Evolutionary conservation across 2,888 invertebrate genomes (phyloP).

Genomic region (Meloe dianella): DNA sequence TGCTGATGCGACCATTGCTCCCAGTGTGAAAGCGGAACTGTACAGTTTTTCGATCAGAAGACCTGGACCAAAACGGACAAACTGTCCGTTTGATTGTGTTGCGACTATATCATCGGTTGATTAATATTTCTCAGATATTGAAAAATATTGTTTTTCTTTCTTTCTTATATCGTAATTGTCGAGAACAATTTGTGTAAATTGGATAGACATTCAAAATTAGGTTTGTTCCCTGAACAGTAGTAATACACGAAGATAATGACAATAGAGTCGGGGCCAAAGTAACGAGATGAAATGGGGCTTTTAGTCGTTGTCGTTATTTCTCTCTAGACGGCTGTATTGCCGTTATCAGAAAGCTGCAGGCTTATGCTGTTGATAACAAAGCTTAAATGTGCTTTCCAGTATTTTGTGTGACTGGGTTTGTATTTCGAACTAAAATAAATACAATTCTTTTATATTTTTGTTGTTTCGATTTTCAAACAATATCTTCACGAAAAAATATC

Average conservation of each 20-base stretch:
- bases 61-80: not conserved
- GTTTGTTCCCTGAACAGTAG: slow-evolving; percentile 31
- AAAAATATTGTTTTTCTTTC: slow-evolving; percentile 20
- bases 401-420: slow-evolving; percentile 35
- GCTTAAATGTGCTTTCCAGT: slow-evolving; percentile 47
- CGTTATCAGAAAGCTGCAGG: slow-evolving; percentile 49
- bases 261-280: slow-evolving; percentile 35
- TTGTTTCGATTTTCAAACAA: not conserved
- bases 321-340: slow-evolving; percentile 45
- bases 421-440: not conserved
- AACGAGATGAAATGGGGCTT: slow-evolving; percentile 39
- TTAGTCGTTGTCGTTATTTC: slow-evolving; percentile 45
- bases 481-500: not conserved
- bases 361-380: slow-evolving; percentile 46
- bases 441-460: not conserved
- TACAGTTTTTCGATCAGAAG: not conserved
- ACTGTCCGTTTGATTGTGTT: slow-evolving; percentile 1
- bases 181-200: slow-evolving; percentile 31
- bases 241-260: slow-evolving; percentile 38
- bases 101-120: not conserved
- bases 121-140: not conserved
- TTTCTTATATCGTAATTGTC: not conserved
- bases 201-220: slow-evolving; percentile 31
- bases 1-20: slow-evolving; percentile 2
- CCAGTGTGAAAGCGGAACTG: not conserved